Evolutionary conservation across 2,888 invertebrate species (phyloP), one percentile per base, ranked within the genome.

Genomic region (Pandemis cinnamomeana): DNA sequence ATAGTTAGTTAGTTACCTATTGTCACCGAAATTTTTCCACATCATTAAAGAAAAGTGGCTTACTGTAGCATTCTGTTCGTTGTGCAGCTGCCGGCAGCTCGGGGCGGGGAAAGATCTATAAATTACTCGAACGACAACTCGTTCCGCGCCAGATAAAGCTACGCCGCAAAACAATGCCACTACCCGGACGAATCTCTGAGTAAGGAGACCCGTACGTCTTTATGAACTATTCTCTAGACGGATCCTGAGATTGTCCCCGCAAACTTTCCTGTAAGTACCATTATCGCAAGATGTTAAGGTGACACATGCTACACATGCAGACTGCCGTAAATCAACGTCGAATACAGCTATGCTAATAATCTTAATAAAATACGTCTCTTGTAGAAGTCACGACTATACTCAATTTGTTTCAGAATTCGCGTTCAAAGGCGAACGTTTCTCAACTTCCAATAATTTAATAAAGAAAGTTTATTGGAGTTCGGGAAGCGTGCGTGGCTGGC

Each of bases 391-490:
- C 81, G 87, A 89, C 87, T 89, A 91, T 89, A 84, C 85, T 83
- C 86, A 90, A 91, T 90, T 88, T 89, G 87, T 89, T 91, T 90
- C 76, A 71, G 76, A 77, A 78, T 78, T 77, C 89, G 84, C 87
- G 89, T 90, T 91, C 92, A 92, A 93, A 93, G 91, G 89, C 89
- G 90, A 92, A 91, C 90, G 90, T 91, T 92, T 91, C 92, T 89
- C 88, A 92, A 92, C 92, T 91, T 89, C 91, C 91, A 92, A 94
- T 94, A 93, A 93, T 94, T 93, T 93, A 93, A 94, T 94, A 94
- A 93, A 91, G 91, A 93, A 94, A 93, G 90, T 94, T 93, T 90
- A 85, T 85, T 82, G 83, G 81, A 85, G 86, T 85, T 84, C 80
- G 87, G 86, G 84, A 87, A 89, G 90, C 93, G 93, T 93, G 92